These are phyloP conservation scores for Hyaena hyaena DNA, from an alignment of 2,113 vertebrate genomes.

Conservation along the genomic window DNA sequence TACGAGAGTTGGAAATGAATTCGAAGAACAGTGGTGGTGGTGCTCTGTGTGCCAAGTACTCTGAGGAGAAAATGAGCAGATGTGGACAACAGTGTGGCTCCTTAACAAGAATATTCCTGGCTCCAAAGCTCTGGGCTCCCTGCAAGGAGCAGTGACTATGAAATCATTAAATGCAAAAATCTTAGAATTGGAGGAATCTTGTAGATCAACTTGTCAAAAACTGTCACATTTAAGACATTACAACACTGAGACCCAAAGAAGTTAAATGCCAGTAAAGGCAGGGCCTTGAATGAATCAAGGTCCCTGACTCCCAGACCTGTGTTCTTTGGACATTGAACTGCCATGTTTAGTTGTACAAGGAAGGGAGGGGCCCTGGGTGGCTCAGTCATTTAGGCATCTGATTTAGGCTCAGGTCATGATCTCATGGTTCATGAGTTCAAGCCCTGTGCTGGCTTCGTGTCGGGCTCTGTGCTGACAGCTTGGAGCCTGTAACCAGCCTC, in stretches of 20 bases:
- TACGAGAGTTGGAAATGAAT: not conserved
- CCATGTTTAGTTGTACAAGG: not conserved
- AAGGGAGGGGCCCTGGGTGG: too few relatives aligned
- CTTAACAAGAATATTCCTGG: not conserved
- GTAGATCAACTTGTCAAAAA: not conserved
- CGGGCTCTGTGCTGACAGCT: too few relatives aligned
- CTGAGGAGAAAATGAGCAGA: not conserved
- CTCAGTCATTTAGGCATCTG: too few relatives aligned
- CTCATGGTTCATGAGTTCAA: too few relatives aligned
- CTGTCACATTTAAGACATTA: not conserved
- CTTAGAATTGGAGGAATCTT: not conserved
- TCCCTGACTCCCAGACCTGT: not conserved
- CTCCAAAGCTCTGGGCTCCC: not conserved
- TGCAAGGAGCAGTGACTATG: fast-evolving
- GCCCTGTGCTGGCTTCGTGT: too few relatives aligned
- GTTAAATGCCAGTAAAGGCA: not conserved
- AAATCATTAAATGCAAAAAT: not conserved
- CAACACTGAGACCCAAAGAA: not conserved
- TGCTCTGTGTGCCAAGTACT: not conserved
- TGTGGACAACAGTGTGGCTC: not conserved
- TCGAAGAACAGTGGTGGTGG: not conserved
- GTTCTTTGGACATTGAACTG: not conserved
- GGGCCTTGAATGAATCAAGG: not conserved
- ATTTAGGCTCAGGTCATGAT: too few relatives aligned
- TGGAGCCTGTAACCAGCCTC: too few relatives aligned